Percentiles rank a stretch among this genome's conserved stretches.
phyloP scores from a whole-genome alignment of 2,797 vertebrate species.

The Bovichtus variegatus region DNA sequence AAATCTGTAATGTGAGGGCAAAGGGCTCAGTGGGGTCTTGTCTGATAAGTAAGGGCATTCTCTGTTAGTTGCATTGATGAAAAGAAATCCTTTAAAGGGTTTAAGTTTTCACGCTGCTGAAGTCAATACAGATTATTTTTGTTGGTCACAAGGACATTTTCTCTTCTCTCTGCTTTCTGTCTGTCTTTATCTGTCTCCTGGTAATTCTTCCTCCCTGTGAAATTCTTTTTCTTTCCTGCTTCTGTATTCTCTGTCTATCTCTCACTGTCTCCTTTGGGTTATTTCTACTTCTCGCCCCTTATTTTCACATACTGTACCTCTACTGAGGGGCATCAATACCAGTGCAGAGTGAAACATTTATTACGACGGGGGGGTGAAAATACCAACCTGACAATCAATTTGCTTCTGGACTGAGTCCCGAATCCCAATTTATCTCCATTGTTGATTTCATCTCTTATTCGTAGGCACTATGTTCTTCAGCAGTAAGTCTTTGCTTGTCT shows the following conservation, averaged over 20 bases:
- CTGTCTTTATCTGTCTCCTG: conserved; percentile 36
- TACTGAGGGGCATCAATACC: conserved; percentile 68
- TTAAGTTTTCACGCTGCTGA: conserved; percentile 67
- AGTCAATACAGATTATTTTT: conserved; percentile 65
- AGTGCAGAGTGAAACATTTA: conserved; percentile 65
- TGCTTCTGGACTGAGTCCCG: conserved; percentile 46
- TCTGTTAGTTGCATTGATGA: conserved; percentile 71
- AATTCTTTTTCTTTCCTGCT: conserved; percentile 34
- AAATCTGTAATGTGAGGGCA: conserved; percentile 81
- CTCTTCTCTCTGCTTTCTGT: conserved; percentile 31
- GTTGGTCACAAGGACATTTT: conserved; percentile 33
- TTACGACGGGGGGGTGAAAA: conserved; percentile 68
- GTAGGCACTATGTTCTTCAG: conserved; percentile 39
- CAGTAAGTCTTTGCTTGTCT: conserved; percentile 43
- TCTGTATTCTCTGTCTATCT: conserved; percentile 33
- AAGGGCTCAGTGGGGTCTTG: conserved; percentile 65
- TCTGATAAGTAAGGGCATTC: conserved; percentile 68
- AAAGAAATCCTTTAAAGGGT: conserved; percentile 73
- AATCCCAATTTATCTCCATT: conserved; percentile 69
- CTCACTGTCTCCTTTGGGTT: conserved; percentile 56
- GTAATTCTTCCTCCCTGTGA: conserved; percentile 54
- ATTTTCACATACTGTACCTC: conserved; percentile 55
- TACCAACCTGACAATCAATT: conserved; percentile 76
- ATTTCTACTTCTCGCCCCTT: conserved; percentile 49
- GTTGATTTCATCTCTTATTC: conserved; percentile 69